These are phyloP conservation scores for Metacarcinus magister DNA, from an alignment of 2,888 invertebrate species.

Conservation along the genomic window DNA sequence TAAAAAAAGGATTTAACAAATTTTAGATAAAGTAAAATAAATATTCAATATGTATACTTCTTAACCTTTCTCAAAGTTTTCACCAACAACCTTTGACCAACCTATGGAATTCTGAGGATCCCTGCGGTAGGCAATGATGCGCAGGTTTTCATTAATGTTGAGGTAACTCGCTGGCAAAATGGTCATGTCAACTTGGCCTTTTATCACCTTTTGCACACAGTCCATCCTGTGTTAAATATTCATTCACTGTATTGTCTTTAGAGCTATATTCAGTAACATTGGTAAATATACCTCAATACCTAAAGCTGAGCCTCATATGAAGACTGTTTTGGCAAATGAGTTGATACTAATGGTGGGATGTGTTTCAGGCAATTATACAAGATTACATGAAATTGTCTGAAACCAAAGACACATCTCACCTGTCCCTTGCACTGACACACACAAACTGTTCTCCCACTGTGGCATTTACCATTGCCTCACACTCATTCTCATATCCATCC, in stretches of 20 bases:
- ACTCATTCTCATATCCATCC: slow-evolving; percentile 68
- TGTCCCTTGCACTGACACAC: slow-evolving; percentile 76
- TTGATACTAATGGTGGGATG: neutral
- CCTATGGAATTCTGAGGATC: slow-evolving; percentile 56
- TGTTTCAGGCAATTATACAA: neutral
- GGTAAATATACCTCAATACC: too few species aligned
- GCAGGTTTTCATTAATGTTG: slow-evolving; percentile 42
- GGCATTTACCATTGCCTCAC: slow-evolving; percentile 62
- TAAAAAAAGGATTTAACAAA: neutral
- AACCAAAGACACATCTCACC: slow-evolving; percentile 54
- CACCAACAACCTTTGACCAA: neutral
- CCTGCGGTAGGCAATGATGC: slow-evolving; percentile 64
- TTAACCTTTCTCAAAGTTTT: neutral
- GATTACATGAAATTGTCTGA: neutral
- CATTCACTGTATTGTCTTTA: neutral
- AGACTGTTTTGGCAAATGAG: neutral
- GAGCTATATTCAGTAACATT: neutral
- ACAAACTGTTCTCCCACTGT: slow-evolving; percentile 66
- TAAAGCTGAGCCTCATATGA: neutral
- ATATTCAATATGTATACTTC: neutral
- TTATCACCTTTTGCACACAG: slow-evolving; percentile 63
- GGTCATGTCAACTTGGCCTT: slow-evolving; percentile 72
- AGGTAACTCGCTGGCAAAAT: slow-evolving; percentile 69
- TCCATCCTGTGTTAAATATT: slow-evolving; percentile 58
- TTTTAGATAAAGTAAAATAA: neutral